phyloP scores from a whole-genome alignment of 1,140 invertebrate species.

The Drosophila carrolli region DNA sequence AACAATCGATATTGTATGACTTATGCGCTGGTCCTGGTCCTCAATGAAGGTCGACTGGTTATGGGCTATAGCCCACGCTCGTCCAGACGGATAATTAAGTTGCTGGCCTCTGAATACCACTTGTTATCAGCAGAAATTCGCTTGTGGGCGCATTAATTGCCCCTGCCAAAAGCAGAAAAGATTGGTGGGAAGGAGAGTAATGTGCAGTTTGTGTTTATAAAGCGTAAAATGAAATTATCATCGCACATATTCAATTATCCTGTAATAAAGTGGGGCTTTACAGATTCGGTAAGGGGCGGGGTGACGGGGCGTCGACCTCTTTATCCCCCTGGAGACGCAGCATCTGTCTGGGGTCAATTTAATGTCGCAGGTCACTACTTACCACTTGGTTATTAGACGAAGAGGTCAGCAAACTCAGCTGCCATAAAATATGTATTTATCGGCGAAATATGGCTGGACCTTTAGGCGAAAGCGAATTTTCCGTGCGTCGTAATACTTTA shows the following conservation, averaged over 20 bases:
- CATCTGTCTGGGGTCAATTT: slow-evolving; percentile 7
- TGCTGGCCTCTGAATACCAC: slow-evolving; percentile 6
- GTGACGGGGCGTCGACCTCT: not conserved
- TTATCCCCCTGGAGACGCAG: not conserved
- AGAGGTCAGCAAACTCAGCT: not conserved
- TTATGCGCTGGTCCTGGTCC: not conserved
- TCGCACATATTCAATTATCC: slow-evolving; percentile 75
- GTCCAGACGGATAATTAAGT: slow-evolving; percentile 35
- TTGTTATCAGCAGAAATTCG: slow-evolving; percentile 5
- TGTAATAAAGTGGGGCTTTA: slow-evolving; percentile 20
- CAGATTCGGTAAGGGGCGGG: too few species aligned
- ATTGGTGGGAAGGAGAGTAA: slow-evolving; percentile 1
- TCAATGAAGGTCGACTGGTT: slow-evolving; percentile 1
- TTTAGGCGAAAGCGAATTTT: too few species aligned
- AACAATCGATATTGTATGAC: slow-evolving; percentile 16
- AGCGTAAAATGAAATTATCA: slow-evolving; percentile 77
- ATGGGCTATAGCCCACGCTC: slow-evolving; percentile 7
- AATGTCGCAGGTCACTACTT: slow-evolving; percentile 3
- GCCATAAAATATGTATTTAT: not conserved
- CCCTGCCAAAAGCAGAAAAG: slow-evolving; percentile 9
- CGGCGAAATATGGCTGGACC: too few species aligned
- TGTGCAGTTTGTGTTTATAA: slow-evolving; percentile 72
- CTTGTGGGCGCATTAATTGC: slow-evolving; percentile 63
- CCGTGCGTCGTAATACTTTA: too few species aligned
- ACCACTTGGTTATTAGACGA: not conserved